Base-by-base conservation (phyloP, 2,113 vertebrate species). In the Rattus norvegicus region DNA sequence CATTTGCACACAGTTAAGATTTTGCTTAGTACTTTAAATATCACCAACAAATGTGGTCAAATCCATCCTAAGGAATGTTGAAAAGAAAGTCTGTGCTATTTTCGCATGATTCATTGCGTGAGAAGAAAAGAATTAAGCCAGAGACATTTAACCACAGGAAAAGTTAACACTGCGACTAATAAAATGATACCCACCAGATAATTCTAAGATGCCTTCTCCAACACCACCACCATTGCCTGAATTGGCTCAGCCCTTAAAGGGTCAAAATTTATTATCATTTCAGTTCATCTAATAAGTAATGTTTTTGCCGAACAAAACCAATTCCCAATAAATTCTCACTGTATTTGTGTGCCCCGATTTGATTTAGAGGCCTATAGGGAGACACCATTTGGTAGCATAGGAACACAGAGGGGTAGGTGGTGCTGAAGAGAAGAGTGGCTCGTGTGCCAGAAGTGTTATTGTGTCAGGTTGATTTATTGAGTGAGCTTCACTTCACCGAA, bases 401-500 rank as follows among this genome's bases (percentile, higher is more conserved):
- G 99, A 99, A 99, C 98, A 99, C 99, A 98, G 99, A 99, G 99
- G 99, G 99, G 99, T 99, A 99, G 99, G 99, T 99, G 99, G 99
- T 99, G 99, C 99, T 98, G 99, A 98, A 98, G 98, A 99, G 97
- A 98, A 98, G 98, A 98, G 98, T 97, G 98, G 99, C 98, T 99
- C 99, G 99, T 99, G 99, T 99, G 99, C 99, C 99, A 99, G 99
- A 99, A 99, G 99, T 99, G 99, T 99, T 99, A 99, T 99, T 99
- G 99, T 99, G 99, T 99, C 99, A 99, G 99, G 99, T 99, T 99
- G 99, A 99, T 99, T 99, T 99, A 99, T 99, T 99, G 99, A 99
- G 99, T 99, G 99, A 99, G 99, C 99, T 99, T 99, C 99, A 99
- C 99, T 99, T 99, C 99, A 99, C 99, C 99, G 99, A 99, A 99